Percentiles rank a stretch among this genome's conserved stretches.
phyloP scores from a whole-genome alignment of 2,888 invertebrate genomes.

The Teleogryllus oceanicus region DNA sequence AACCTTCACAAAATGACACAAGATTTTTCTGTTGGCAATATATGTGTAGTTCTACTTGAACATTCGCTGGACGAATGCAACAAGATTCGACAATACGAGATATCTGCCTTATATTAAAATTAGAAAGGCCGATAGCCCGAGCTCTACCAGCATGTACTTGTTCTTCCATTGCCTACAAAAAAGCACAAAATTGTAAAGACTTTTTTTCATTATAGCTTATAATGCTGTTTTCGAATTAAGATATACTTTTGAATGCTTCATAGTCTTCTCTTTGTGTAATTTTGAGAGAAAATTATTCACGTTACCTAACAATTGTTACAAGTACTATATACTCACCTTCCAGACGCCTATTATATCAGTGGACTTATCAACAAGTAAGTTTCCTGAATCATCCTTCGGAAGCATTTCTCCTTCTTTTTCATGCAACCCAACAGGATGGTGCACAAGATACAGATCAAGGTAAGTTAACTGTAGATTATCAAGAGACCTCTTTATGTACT shows the following conservation, averaged over 20 bases:
- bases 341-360: constrained; percentile 73
- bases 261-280: too few relatives aligned
- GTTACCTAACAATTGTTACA: too few relatives aligned
- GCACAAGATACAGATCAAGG: constrained; percentile 78
- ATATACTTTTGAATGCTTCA: too few relatives aligned
- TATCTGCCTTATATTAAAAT: constrained; percentile 74
- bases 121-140: constrained; percentile 80
- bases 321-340: constrained; percentile 54
- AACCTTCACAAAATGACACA: constrained; percentile 43
- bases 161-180: constrained; percentile 60
- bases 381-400: constrained; percentile 64
- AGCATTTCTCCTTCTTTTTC: constrained; percentile 56
- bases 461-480: constrained; percentile 70
- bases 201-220: too few relatives aligned
- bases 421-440: constrained; percentile 68
- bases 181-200: neutral
- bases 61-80: constrained; percentile 60
- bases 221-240: too few relatives aligned
- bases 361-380: constrained; percentile 57
- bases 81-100: constrained; percentile 59
- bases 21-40: constrained; percentile 48
- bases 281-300: too few relatives aligned
- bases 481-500: constrained; percentile 64
- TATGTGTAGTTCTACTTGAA: constrained; percentile 55
- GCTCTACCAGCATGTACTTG: constrained; percentile 65